Evolutionary conservation across 2,888 invertebrate species (phyloP).

Genomic region (Drosophila fungiperda): DNA sequence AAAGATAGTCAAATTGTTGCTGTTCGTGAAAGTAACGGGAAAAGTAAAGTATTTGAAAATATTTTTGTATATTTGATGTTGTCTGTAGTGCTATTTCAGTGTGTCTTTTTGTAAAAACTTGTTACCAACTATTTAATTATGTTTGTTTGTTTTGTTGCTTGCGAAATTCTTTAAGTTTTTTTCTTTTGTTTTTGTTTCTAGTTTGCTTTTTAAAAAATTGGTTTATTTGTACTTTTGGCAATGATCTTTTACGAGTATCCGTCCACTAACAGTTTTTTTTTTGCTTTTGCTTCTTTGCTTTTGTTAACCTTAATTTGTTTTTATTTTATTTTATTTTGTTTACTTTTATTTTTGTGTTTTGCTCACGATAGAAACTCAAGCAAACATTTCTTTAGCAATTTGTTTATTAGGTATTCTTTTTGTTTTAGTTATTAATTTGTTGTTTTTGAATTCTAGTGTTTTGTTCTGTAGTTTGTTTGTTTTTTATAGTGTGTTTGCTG

Average conservation of each 20-base stretch:
- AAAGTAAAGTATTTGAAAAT: conserved; percentile 32
- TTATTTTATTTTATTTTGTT: background rate
- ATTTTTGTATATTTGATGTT: conserved; percentile 4
- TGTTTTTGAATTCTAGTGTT: conserved; percentile 51
- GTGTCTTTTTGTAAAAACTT: conserved; percentile 54
- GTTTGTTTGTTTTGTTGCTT: conserved; percentile 50
- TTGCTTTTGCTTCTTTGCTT: conserved; percentile 41
- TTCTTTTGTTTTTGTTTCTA: conserved; percentile 55
- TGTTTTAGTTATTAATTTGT: conserved; percentile 31
- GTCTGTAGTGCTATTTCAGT: conserved; percentile 42
- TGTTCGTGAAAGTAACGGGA: conserved; percentile 2
- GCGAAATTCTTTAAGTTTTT: conserved; percentile 75
- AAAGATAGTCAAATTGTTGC: conserved; percentile 62
- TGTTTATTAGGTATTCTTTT: conserved; percentile 43
- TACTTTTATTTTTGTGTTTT: conserved; percentile 19
- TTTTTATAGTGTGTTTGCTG: conserved; percentile 37
- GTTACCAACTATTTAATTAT: conserved; percentile 67
- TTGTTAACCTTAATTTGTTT: conserved; percentile 56
- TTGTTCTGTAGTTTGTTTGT: conserved; percentile 56
- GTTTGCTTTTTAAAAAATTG: conserved; percentile 76
- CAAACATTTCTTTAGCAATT: conserved; percentile 64
- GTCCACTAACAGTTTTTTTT: conserved; percentile 77
- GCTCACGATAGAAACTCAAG: conserved; percentile 57
- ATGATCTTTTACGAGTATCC: conserved; percentile 80
- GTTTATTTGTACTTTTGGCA: conserved; percentile 85